Base-by-base conservation (phyloP, 2,888 invertebrate genomes). In the Amphiduros pacificus region DNA sequence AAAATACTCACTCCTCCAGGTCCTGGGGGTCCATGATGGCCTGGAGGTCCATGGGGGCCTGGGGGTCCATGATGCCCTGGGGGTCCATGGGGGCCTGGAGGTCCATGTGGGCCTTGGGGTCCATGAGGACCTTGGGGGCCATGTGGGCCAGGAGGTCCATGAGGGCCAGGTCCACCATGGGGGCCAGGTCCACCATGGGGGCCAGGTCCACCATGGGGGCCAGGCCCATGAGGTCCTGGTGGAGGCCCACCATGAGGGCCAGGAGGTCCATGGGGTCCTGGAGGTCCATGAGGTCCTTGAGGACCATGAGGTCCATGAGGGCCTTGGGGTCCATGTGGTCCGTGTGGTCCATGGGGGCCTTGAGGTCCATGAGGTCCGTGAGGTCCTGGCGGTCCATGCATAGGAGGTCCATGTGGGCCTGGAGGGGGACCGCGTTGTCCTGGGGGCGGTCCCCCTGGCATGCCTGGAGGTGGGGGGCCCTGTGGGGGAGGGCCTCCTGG, bases 371-470 rank as follows among this genome's bases (percentile, higher is more conserved):
- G n/a, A n/a, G n/a, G n/a, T n/a, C n/a, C n/a, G n/a, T n/a, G n/a
- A n/a, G n/a, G n/a, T n/a, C n/a, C n/a, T n/a, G n/a, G n/a, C n/a
- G n/a, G n/a, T n/a, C n/a, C n/a, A n/a, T n/a, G n/a, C n/a, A n/a
- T n/a, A n/a, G n/a, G n/a, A n/a, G n/a, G n/a, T n/a, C n/a, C n/a
- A n/a, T n/a, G n/a, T n/a, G n/a, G n/a, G n/a, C n/a, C n/a, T n/a
- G n/a, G n/a, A n/a, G n/a, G n/a, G n/a, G n/a, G n/a, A n/a, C n/a
- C n/a, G n/a, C n/a, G n/a, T n/a, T n/a, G n/a, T n/a, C n/a, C n/a
- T 87, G 87, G 2, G 86, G 86, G n/a, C 9, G 64, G 69, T n/a
- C n/a, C n/a, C n/a, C n/a, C n/a, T 55, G 65, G 66, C 31, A 61
- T 62, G 41, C 71, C 60, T 27, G 69, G 69, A 0, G 72, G 70